Conservation (phyloP, 2,113 vertebrate species). For the Callopanchax toddi region DNA sequence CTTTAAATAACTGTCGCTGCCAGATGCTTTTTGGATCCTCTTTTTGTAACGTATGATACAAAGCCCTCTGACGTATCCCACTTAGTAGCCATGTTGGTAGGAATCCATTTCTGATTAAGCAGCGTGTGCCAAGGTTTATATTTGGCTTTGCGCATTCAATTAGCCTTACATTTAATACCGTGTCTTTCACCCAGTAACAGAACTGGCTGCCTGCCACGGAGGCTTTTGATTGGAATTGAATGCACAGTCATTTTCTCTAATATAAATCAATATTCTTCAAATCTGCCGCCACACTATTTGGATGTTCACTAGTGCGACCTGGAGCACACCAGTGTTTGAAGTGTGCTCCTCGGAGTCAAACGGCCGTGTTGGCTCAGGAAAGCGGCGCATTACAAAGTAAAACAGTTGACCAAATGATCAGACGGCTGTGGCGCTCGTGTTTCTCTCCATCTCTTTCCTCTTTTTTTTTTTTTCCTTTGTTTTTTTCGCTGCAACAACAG, state of each 20-base stretch:
- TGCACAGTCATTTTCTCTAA: slow-evolving; percentile 73
- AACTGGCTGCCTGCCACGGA: slow-evolving; percentile 71
- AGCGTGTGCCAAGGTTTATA: slow-evolving; percentile 57
- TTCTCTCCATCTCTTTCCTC: slow-evolving; percentile 28
- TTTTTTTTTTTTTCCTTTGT: slow-evolving; percentile 36
- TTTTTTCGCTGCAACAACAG: slow-evolving; percentile 73
- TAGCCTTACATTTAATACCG: slow-evolving; percentile 68
- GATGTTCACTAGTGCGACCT: slow-evolving; percentile 54
- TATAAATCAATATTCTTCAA: slow-evolving; percentile 78
- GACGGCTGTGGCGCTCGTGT: slow-evolving; percentile 26
- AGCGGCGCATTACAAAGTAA: slow-evolving; percentile 38
- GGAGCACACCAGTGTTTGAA: slow-evolving; percentile 45
- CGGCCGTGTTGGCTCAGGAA: slow-evolving; percentile 8
- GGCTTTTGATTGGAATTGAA: slow-evolving; percentile 79
- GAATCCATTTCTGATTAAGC: slow-evolving; percentile 67
- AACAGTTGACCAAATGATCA: slow-evolving; percentile 65
- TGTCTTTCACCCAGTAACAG: slow-evolving; percentile 66
- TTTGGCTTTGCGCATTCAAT: slow-evolving; percentile 71
- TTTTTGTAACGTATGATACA: slow-evolving; percentile 34
- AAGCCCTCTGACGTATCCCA: slow-evolving; percentile 29
- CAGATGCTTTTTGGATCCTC: background rate
- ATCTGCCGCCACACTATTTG: slow-evolving; percentile 64
- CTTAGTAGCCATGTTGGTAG: slow-evolving; percentile 52
- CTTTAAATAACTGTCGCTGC: background rate
- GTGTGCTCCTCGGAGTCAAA: slow-evolving; percentile 32